A percentile compares a stretch with the other conserved stretches of the same genome.
Evolutionary conservation across 2,888 invertebrate species (phyloP).

Genomic region (Synanthedon tipuliformis): DNA sequence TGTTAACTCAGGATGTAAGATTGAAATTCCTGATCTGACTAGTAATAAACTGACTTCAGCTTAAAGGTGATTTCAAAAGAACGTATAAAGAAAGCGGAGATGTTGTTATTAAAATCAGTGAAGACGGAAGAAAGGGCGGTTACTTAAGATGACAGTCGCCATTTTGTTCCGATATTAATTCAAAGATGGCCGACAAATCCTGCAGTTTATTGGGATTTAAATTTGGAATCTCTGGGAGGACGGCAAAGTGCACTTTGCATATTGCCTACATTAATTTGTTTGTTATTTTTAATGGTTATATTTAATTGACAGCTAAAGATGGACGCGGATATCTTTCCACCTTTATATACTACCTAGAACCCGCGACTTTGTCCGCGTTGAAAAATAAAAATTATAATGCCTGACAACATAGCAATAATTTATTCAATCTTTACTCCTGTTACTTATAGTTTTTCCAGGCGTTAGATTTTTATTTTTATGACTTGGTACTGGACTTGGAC

Average conservation of each 20-base stretch:
- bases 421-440: too few relatives aligned
- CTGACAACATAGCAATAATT: too few relatives aligned
- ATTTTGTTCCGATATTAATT: slow-evolving; percentile 27
- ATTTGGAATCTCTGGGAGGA: slow-evolving; percentile 27
- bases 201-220: slow-evolving; percentile 44
- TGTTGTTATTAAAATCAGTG: slow-evolving; percentile 52
- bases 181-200: slow-evolving; percentile 44
- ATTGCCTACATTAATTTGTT: neutral
- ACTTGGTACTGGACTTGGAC: too few relatives aligned
- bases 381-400: too few relatives aligned
- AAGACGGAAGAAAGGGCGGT: slow-evolving; percentile 46
- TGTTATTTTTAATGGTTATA: neutral
- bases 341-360: too few relatives aligned
- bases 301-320: too few relatives aligned
- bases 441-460: too few relatives aligned
- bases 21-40: slow-evolving; percentile 68
- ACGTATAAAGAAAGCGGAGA: slow-evolving; percentile 54
- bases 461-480: too few relatives aligned
- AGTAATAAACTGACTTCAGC: slow-evolving; percentile 61
- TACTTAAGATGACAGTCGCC: slow-evolving; percentile 40
- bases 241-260: neutral
- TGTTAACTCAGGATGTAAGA: slow-evolving; percentile 59
- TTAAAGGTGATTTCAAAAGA: slow-evolving; percentile 59
- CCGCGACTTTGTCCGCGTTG: too few relatives aligned
- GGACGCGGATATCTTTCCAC: too few relatives aligned